phyloP scores from a whole-genome alignment of 1,140 invertebrate species.

The Brachionus rotundiformis region DNA sequence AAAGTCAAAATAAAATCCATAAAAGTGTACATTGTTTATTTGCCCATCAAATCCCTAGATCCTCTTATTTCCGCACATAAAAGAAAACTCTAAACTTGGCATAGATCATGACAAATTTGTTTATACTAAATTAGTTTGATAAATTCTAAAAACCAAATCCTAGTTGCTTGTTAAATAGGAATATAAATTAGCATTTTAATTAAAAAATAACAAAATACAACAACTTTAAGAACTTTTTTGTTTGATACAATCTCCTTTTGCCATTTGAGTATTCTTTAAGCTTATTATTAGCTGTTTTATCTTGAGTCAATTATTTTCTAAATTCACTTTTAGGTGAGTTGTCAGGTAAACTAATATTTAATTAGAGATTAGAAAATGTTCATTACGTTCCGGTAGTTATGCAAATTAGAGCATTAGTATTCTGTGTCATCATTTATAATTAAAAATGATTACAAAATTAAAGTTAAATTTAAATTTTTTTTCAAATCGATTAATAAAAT shows the following conservation, averaged over 20 bases:
- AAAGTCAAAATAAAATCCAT: background rate
- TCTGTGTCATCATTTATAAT: background rate
- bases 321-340: background rate
- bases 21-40: conserved; percentile 8
- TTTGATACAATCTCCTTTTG: background rate
- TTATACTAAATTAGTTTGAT: conserved; percentile 8
- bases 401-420: background rate
- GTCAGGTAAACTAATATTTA: background rate
- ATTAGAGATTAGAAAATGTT: background rate
- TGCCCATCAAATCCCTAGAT: conserved; percentile 25
- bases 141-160: conserved; percentile 4
- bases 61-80: background rate
- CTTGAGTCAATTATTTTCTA: background rate
- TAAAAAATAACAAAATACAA: conserved; percentile 43
- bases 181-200: conserved; percentile 48
- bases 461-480: background rate
- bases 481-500: background rate
- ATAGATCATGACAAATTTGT: conserved; percentile 32
- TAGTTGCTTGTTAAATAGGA: background rate
- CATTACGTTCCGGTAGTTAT: background rate
- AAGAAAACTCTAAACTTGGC: conserved; percentile 23
- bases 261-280: background rate
- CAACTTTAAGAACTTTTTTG: background rate
- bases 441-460: background rate
- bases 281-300: background rate